phyloP scores from a whole-genome alignment of 2,888 invertebrate species.

The Vandiemenella viatica region DNA sequence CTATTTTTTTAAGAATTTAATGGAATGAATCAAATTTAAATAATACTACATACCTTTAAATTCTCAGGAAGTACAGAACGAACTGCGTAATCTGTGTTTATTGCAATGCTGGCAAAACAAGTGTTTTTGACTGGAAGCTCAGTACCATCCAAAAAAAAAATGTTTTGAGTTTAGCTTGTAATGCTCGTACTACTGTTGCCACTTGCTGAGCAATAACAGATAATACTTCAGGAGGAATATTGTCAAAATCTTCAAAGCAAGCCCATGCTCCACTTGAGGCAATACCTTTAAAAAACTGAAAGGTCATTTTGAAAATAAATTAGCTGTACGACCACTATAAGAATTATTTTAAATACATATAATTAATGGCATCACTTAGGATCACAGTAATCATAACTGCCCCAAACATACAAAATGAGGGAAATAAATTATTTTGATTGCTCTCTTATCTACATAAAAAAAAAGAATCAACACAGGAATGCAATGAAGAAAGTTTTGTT shows the following conservation, averaged over 20 bases:
- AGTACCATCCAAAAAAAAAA: conserved; percentile 69
- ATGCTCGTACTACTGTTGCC: conserved; percentile 60
- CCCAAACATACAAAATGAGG: no score
- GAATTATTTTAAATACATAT: no score
- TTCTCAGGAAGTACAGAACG: conserved; percentile 73
- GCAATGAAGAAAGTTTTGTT: no score
- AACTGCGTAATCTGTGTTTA: conserved; percentile 70
- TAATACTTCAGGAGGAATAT: conserved; percentile 69
- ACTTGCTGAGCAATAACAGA: conserved; percentile 82
- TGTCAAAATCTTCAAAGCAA: conserved; percentile 78
- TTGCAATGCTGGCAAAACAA: conserved; percentile 67
- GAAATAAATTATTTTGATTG: no score
- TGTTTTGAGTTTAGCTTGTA: conserved; percentile 44
- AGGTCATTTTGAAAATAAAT: conserved; percentile 19
- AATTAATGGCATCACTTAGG: no score
- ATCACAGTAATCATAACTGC: no score
- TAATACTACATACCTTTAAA: conserved; percentile 46
- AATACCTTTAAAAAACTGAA: conserved; percentile 59
- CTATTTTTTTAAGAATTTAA: no score
- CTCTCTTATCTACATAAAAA: no score
- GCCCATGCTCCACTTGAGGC: conserved; percentile 76
- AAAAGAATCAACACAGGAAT: no score
- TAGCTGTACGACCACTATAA: no score
- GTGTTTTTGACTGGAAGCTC: conserved; percentile 55
- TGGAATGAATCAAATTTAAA: no score